Percentiles rank a stretch among this genome's conserved stretches.
Evolutionary conservation across 2,888 invertebrate species (phyloP).

Genomic region (Epiblema foenella): DNA sequence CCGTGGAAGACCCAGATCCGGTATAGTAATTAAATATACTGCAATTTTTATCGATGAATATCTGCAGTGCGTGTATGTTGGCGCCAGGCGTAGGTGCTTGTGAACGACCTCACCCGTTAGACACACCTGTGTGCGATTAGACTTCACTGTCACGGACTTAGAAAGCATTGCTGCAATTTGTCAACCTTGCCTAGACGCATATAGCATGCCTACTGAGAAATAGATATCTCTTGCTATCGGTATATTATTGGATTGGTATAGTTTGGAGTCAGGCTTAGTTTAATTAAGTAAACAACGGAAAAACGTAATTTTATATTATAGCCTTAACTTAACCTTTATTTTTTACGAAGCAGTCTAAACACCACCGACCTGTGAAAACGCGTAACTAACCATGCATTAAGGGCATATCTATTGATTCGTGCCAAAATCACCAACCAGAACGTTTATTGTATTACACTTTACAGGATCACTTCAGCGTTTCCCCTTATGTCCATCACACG

Average conservation of each 20-base stretch:
- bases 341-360: background rate
- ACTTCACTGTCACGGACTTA: background rate
- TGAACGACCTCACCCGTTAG: no score
- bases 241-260: no score
- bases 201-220: background rate
- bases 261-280: background rate
- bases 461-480: background rate
- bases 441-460: background rate
- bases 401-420: background rate
- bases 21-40: no score
- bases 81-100: no score
- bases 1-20: no score
- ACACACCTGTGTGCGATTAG: background rate
- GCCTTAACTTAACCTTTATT: slow-evolving; percentile 1
- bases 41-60: no score
- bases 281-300: background rate
- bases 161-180: background rate
- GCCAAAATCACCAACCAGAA: background rate
- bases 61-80: no score
- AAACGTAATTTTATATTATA: slow-evolving; percentile 5
- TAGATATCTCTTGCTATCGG: background rate
- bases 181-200: slow-evolving; percentile 2
- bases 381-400: slow-evolving; percentile 13
- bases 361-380: background rate
- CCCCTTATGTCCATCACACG: background rate